These are phyloP conservation scores for Illadopsis cleaveri DNA, from an alignment of 2,113 vertebrate genomes.

Conservation along the genomic window DNA sequence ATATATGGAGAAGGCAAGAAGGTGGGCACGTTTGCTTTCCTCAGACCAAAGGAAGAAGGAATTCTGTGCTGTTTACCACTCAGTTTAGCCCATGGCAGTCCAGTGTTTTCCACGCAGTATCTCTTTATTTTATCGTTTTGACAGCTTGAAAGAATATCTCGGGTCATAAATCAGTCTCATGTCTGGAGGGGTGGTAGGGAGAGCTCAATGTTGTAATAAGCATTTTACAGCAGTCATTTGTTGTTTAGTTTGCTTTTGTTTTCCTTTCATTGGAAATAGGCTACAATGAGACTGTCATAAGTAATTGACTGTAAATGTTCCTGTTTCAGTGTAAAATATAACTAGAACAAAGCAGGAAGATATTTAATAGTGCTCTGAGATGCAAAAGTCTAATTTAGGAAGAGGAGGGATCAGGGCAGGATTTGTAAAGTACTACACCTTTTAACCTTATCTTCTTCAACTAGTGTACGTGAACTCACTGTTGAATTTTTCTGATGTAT, in stretches of 20 bases:
- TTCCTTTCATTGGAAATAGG: neutral
- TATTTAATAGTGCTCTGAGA: neutral
- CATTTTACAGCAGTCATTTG: neutral
- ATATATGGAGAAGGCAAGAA: constrained; percentile 91
- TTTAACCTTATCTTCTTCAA: neutral
- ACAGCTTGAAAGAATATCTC: constrained; percentile 53
- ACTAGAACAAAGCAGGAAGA: neutral
- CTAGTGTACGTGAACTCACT: neutral
- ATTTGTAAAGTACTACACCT: neutral
- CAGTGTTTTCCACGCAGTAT: constrained; percentile 5
- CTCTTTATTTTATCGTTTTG: constrained; percentile 47
- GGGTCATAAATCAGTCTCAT: constrained; percentile 17
- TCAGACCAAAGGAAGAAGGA: neutral
- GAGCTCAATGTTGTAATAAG: neutral
- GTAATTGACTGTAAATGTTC: neutral
- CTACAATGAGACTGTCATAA: neutral
- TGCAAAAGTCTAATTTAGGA: neutral
- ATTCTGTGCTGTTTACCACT: neutral
- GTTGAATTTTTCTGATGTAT: neutral
- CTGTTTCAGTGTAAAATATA: constrained; percentile 12
- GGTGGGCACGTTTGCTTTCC: constrained; percentile 64
- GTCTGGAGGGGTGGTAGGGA: neutral
- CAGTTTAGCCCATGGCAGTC: neutral
- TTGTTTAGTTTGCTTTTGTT: neutral
- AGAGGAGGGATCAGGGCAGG: neutral